Evolutionary conservation across 2,797 vertebrate species (phyloP).

Genomic region (Parauchenoglanis ngamensis): DNA sequence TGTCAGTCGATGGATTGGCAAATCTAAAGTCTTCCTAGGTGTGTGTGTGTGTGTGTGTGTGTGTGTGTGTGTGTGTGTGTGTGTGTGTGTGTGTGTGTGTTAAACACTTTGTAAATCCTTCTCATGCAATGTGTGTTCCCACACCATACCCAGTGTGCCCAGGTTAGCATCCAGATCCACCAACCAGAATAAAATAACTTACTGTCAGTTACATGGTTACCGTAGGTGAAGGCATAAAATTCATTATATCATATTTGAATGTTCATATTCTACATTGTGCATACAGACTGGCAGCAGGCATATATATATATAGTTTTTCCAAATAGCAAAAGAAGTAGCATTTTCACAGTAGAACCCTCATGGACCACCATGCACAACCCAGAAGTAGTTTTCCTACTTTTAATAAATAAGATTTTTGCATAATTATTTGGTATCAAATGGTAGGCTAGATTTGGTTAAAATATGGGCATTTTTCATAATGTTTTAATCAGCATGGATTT

Average conservation of each 20-base stretch:
- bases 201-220: not conserved
- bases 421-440: not conserved
- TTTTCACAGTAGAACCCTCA: not conserved
- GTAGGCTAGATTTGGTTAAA: not conserved
- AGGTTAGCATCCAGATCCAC: not conserved
- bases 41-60: no score
- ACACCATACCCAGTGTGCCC: no score
- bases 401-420: not conserved
- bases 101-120: no score
- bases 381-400: not conserved
- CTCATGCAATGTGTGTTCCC: no score
- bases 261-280: not conserved
- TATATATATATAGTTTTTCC: not conserved
- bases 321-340: not conserved
- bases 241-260: not conserved
- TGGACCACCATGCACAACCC: not conserved
- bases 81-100: no score
- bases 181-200: not conserved
- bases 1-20: no score
- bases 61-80: no score
- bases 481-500: conserved; percentile 10
- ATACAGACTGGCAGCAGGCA: not conserved
- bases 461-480: not conserved
- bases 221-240: not conserved
- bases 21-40: no score